Conservation (phyloP, 2,113 vertebrate genomes). For the Boleophthalmus pectinirostris region DNA sequence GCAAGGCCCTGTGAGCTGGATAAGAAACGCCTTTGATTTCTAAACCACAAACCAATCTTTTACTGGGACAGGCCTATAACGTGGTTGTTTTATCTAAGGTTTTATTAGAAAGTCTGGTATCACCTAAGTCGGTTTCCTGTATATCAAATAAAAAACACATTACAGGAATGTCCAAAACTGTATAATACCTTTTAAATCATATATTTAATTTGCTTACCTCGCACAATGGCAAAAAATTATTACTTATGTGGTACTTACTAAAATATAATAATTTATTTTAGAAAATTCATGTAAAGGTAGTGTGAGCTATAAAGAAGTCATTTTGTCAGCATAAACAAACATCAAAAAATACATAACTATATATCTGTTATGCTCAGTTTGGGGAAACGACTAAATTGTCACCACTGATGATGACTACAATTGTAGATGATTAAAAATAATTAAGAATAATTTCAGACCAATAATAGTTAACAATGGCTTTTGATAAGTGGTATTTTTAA, state of each 20-base stretch:
- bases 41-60: slow-evolving; percentile 46
- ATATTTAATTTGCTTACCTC: too few relatives aligned
- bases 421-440: too few relatives aligned
- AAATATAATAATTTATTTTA: neutral
- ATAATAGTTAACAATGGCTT: too few relatives aligned
- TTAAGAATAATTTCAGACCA: too few relatives aligned
- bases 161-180: neutral
- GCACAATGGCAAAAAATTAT: neutral
- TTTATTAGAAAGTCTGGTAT: neutral
- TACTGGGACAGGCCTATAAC: neutral
- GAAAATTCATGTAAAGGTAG: neutral
- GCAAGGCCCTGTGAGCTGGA: slow-evolving; percentile 52
- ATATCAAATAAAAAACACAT: neutral
- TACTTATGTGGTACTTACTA: neutral
- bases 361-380: too few relatives aligned
- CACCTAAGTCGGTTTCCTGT: slow-evolving; percentile 1
- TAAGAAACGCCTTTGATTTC: slow-evolving; percentile 58
- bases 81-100: neutral
- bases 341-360: too few relatives aligned
- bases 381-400: too few relatives aligned
- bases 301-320: neutral
- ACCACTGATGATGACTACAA: too few relatives aligned
- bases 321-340: too few relatives aligned
- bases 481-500: too few relatives aligned
- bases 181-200: too few relatives aligned